These are phyloP conservation scores for Eutrigla gurnardus DNA, from an alignment of 2,797 vertebrate species.

Conservation along the genomic window DNA sequence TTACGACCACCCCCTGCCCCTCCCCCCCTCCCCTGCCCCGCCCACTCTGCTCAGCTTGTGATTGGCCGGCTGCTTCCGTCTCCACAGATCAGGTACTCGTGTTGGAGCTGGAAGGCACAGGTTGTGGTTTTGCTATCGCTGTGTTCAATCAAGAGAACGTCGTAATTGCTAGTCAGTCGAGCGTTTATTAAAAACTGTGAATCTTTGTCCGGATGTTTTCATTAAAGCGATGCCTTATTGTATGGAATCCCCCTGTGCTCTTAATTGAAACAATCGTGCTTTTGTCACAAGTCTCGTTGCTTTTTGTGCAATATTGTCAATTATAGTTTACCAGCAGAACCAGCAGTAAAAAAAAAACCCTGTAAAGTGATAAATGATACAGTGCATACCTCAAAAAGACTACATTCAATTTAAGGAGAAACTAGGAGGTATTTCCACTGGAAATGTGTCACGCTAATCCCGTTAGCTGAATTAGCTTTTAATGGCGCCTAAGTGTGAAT, in stretches of 20 bases:
- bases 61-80: conserved; percentile 58
- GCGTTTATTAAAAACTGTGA: conserved; percentile 78
- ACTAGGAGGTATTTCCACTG: neutral
- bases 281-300: conserved; percentile 31
- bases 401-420: conserved; percentile 12
- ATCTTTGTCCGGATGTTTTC: conserved; percentile 68
- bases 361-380: conserved; percentile 15
- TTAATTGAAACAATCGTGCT: conserved; percentile 59
- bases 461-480: neutral
- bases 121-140: conserved; percentile 26
- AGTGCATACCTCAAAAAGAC: conserved; percentile 38
- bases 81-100: conserved; percentile 58
- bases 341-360: conserved; percentile 29
- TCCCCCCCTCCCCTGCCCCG: neutral
- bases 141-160: conserved; percentile 58
- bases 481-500: neutral
- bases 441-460: neutral
- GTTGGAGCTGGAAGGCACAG: conserved; percentile 4
- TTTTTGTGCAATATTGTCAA: conserved; percentile 49
- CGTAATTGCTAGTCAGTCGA: conserved; percentile 48
- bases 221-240: conserved; percentile 83
- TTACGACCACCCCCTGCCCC: conserved; percentile 37
- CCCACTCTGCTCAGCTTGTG: conserved; percentile 10
- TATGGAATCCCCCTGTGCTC: conserved; percentile 67
- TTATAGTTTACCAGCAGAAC: conserved; percentile 53